phyloP scores from a whole-genome alignment of 2,797 vertebrate species.

The Loris lydekkerianus region DNA sequence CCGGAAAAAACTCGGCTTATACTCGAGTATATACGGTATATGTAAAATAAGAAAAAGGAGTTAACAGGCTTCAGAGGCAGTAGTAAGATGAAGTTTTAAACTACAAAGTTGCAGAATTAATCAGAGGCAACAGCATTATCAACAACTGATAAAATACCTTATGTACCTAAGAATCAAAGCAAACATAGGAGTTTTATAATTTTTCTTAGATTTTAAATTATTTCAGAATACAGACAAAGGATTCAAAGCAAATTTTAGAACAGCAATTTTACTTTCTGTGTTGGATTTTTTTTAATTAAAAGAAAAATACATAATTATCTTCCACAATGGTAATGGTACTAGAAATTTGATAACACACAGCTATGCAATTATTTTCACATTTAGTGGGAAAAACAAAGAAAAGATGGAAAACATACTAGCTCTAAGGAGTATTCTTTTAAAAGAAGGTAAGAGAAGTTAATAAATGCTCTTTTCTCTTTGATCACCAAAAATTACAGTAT shows the following conservation, averaged over 20 bases:
- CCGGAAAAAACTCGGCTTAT: too few species aligned
- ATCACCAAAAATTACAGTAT: neutral
- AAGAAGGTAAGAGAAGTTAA: conserved; percentile 39
- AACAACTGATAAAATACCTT: conserved; percentile 46
- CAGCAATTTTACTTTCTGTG: conserved; percentile 17
- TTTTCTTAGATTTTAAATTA: conserved; percentile 52
- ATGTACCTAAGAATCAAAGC: conserved; percentile 22
- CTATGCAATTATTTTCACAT: conserved; percentile 26
- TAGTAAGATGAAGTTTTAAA: conserved; percentile 54
- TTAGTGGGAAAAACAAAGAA: conserved; percentile 19
- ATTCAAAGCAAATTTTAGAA: conserved; percentile 54
- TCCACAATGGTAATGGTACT: neutral
- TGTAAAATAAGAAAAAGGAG: conserved; percentile 7
- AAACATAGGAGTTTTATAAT: conserved; percentile 5
- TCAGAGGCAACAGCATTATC: neutral
- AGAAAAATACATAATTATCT: conserved; percentile 27
- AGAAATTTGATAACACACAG: neutral
- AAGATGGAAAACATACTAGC: neutral
- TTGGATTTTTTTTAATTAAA: neutral
- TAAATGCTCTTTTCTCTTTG: neutral
- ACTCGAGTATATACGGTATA: too few species aligned
- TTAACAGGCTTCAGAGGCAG: neutral
- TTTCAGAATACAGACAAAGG: conserved; percentile 52
- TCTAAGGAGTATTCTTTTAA: conserved; percentile 40
- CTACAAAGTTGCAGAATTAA: conserved; percentile 44